Evolutionary conservation across 1,140 invertebrate genomes (phyloP), one percentile per base, ranked within the genome.

Genomic region (Euborellia annulipes): DNA sequence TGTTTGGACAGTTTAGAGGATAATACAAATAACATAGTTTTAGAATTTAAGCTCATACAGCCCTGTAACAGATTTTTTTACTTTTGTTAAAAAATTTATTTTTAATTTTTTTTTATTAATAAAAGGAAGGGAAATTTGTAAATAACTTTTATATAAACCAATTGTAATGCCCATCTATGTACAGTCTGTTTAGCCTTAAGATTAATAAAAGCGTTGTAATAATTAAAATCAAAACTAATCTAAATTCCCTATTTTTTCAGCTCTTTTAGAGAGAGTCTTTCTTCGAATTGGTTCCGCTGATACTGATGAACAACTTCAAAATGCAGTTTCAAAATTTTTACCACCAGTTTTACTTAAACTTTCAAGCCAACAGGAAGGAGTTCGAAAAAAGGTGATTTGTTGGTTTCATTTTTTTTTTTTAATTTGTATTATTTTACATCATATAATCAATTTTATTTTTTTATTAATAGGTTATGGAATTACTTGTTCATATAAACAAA

Each of bases 401-500:
- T 38, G 36, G 14, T 38, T 38, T 38, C 36, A 38, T 38, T 38
- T 38, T 38, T 11, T 7, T 38, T 34, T 14, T 34, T 14, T 2
- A 2, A 34, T 34, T 2, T 34, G 11, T 13, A 38, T 13, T 38
- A 18, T 2, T 8, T 13, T 49, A 37, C 23, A 32, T 32, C 38
- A 51, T 40, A 20, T 14, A 50, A 41, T 32, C 36, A 19, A 6
- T 38, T 16, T 48, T 7, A 3, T n/a, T 49, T 41, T 38, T 20
- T n/a, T 38, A 4, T 43, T 51, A 45, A 8, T 64, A 89, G 77
- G 83, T 94, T 7, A 87, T 94, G 79, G 89, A 94, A 61, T 65
- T 94, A n/a, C 62, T 94, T 17, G 79, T 90, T 43, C 91, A 95
- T 62, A 80, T 95, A 19, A 94, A 91, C 61, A 86, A 86, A 58